Base-by-base conservation (phyloP, 2,888 invertebrate genomes). In the Troides aeacus region DNA sequence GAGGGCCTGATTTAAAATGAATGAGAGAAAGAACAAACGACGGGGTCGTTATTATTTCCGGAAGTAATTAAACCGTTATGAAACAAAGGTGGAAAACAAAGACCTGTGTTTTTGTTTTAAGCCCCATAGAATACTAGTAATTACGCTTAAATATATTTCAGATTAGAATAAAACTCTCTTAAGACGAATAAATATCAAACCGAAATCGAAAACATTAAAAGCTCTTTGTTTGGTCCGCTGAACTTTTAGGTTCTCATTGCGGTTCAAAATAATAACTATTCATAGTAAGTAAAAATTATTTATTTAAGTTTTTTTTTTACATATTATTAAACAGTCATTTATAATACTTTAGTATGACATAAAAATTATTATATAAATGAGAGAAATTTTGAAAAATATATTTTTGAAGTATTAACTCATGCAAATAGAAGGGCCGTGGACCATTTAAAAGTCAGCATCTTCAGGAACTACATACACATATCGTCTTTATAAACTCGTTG, bases 41-140 rank as follows among this genome's bases (percentile, higher is more conserved):
- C 65, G 69, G 61, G 69, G 46, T 69, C 65, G 65, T 69, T 69
- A 65, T 69, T 69, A 65, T 69, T 69, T 69, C 69, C 61, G 64
- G 69, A 69, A 69, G 65, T 69, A 69, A 69, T 69, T 69, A 65
- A 58, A 62, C 69, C 69, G 65, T 69, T 46, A 60, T 46, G 57
- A 64, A 69, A 69, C 65, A 69, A 69, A 69, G 69, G 69, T 69
- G 64, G 63, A 62, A 62, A 62, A 69, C 69, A 69, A 69, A 64
- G 64, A 24, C 30, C 42, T 46, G 46, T 46, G 65, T 66, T 64
- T 68, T 63, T 63, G 58, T 42, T 58, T 56, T 53, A 42, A 57
- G 42, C 23, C 23, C 58, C 63, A 56, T 46, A 56, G 2, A 61
- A 61, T 61, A 36, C 36, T 61, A 30, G 36, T 36, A 36, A 36